Base-by-base conservation (phyloP, 2,797 vertebrate genomes). In the Mergus octosetaceus region DNA sequence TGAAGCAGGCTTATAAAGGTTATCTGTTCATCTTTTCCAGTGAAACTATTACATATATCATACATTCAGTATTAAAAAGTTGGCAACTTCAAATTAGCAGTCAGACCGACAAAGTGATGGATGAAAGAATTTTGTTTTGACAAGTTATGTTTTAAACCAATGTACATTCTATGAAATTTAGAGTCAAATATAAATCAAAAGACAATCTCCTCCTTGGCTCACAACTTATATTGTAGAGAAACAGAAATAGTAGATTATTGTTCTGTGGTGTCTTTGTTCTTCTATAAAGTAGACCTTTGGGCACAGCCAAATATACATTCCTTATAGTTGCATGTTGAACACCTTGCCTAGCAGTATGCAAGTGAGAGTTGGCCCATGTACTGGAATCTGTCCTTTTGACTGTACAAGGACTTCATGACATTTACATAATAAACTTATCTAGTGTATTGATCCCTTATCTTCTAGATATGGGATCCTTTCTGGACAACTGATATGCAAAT, bases 1-100 rank as follows among this genome's bases (percentile, higher is more conserved):
- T 77, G 78, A 94, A 89, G 76, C 71, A 93, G 92, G 49, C 76
- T 92, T 93, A 60, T 87, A 84, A 92, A 87, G 58, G 57, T 77
- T 88, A 62, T 27, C 17, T 62, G 28, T 60, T 81, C 10, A 43
- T 76, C 88, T 51, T 91, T 89, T 94, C 22, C 49, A 68, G 36
- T 81, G 25, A 84, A 88, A 88, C 36, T 84, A 36, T 49, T 93
- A 39, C 22, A 88, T 47, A 70, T 11, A 7, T 86, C 20, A 36
- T 80, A 28, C 51, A 88, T 61, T 79, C 19, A 54, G 1, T 84
- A 71, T 86, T 54, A 76, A 45, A 68, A 73, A 0, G 1, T 6
- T 64, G 39, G 17, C 5, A 28, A 61, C 86, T 88, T 84, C 45
- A 68, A 25, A 54, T 32, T 62, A 65, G 45, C 24, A 74, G 53